phyloP scores from a whole-genome alignment of 2,113 vertebrate genomes.

The Mugil cephalus region DNA sequence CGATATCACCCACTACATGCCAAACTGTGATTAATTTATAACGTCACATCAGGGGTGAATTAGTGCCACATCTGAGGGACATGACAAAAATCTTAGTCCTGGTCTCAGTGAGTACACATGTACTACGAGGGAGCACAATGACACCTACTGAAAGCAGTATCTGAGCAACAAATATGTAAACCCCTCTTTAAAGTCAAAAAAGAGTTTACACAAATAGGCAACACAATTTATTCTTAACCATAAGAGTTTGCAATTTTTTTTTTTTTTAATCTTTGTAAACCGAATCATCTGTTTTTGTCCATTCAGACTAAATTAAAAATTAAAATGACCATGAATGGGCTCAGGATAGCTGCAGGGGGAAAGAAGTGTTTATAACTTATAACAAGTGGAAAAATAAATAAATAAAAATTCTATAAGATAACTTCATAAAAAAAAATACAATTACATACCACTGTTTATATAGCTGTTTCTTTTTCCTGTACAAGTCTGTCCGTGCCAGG shows the following conservation, averaged over 20 bases:
- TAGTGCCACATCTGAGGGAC: constrained; percentile 11
- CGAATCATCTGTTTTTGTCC: neutral
- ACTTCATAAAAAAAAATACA: neutral
- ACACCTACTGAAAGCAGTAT: neutral
- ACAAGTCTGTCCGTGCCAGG: neutral
- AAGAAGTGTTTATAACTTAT: neutral
- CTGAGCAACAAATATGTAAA: neutral
- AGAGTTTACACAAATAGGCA: neutral
- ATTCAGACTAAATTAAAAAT: neutral
- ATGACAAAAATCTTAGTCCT: constrained; percentile 4
- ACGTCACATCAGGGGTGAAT: neutral
- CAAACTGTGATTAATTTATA: constrained; percentile 21
- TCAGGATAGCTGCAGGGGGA: neutral
- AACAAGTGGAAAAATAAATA: no score
- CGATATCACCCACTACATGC: neutral
- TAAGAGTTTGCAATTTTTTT: neutral
- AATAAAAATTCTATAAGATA: neutral
- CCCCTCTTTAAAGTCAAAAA: neutral
- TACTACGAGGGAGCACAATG: neutral
- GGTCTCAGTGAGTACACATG: neutral
- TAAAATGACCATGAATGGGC: no score
- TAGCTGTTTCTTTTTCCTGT: neutral
- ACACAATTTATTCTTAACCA: neutral
- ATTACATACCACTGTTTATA: neutral
- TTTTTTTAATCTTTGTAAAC: neutral